Conservation (phyloP, 2,888 invertebrate genomes). For the Tanytarsus gracilentus region DNA sequence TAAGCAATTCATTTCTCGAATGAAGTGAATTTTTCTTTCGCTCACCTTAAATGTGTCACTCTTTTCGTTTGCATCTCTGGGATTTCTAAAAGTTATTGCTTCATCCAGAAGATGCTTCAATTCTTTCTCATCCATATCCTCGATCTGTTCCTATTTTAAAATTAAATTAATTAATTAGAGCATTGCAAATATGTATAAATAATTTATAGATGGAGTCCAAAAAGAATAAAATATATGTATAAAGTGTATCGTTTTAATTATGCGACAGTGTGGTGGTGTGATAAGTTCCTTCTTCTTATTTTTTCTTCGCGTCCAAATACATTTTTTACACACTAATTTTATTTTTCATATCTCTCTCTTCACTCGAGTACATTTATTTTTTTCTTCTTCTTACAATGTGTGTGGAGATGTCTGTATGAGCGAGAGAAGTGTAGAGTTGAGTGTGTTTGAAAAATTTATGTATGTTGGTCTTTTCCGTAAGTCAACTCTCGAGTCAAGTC, state of each 20-base stretch:
- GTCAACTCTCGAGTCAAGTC: too few species aligned
- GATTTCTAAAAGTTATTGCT: slow-evolving; percentile 74
- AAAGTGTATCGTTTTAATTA: background rate
- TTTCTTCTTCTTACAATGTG: slow-evolving; percentile 1
- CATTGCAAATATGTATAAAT: background rate
- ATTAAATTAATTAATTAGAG: background rate
- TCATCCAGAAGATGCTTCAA: slow-evolving; percentile 71
- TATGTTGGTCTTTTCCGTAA: too few species aligned
- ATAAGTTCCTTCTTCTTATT: background rate
- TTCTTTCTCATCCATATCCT: slow-evolving; percentile 64
- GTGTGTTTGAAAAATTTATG: slow-evolving; percentile 3
- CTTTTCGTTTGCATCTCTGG: slow-evolving; percentile 76
- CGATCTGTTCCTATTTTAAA: slow-evolving; percentile 38
- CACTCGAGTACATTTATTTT: background rate
- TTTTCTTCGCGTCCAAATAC: too few species aligned
- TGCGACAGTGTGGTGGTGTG: background rate
- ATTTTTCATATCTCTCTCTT: slow-evolving; percentile 1
- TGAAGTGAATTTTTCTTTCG: background rate
- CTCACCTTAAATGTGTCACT: slow-evolving; percentile 70
- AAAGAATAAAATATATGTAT: background rate
- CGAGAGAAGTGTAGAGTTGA: too few species aligned
- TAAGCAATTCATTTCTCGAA: background rate
- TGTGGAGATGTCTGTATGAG: background rate
- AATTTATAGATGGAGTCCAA: background rate
- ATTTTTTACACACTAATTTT: slow-evolving; percentile 5